Conservation (phyloP, 2,113 vertebrate genomes). For the Aspiorhynchus laticeps region DNA sequence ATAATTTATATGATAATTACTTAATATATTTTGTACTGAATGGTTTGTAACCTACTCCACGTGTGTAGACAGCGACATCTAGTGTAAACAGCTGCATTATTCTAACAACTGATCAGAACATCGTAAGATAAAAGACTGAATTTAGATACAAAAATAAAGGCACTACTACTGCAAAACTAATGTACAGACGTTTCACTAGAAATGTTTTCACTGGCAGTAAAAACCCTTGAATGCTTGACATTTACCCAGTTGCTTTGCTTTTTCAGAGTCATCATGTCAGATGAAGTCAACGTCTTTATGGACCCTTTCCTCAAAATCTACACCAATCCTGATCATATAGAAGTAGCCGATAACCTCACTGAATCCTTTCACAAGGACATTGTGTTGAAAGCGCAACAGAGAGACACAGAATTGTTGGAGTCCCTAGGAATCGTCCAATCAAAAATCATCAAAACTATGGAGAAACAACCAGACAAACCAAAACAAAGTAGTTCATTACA, state of each 20-base stretch:
- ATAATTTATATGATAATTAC: not conserved
- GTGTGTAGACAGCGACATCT: not conserved
- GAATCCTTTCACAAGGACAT: not conserved
- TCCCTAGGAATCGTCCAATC: not conserved
- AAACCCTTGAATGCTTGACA: not conserved
- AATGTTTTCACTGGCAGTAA: not conserved
- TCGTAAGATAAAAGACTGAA: not conserved
- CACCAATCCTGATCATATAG: not conserved
- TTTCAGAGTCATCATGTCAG: conserved; percentile 10
- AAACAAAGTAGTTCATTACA: not conserved
- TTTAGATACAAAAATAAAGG: not conserved
- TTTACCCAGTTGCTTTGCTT: not conserved
- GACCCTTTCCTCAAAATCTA: not conserved
- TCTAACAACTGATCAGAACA: not conserved
- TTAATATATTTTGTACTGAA: not conserved
- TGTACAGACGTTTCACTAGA: not conserved
- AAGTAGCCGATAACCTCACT: not conserved
- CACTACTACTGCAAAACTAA: not conserved
- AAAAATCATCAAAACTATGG: not conserved
- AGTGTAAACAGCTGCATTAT: not conserved
- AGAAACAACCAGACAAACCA: not conserved
- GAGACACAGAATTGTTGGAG: not conserved
- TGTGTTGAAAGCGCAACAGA: not conserved
- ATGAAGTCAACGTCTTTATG: not conserved
- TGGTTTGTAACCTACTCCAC: not conserved